phyloP scores from a whole-genome alignment of 2,888 invertebrate genomes.

The Acanthosepion lycidas region DNA sequence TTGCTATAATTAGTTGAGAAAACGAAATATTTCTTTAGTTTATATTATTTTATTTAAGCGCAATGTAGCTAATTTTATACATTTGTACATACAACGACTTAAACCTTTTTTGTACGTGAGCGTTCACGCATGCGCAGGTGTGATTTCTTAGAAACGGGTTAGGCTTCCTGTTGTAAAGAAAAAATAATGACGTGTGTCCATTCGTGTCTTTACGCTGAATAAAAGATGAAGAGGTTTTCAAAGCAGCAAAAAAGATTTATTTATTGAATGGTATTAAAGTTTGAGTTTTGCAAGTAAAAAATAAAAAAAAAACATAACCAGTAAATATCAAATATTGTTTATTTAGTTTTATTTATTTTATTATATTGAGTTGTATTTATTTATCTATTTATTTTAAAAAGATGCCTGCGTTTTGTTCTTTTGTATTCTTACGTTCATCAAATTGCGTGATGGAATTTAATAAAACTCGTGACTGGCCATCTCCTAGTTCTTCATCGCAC shows the following conservation, averaged over 20 bases:
- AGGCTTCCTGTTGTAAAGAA: not conserved
- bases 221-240: not conserved
- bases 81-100: not conserved
- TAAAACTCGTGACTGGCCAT: constrained; percentile 7
- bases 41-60: too few relatives aligned
- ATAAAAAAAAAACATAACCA: not conserved
- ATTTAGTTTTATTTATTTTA: not conserved
- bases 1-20: too few relatives aligned
- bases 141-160: not conserved
- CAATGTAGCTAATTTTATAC: not conserved
- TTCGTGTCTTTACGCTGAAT: not conserved
- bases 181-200: not conserved
- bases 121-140: not conserved
- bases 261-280: not conserved
- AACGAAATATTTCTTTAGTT: too few relatives aligned
- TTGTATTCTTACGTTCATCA: not conserved
- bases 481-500: not conserved
- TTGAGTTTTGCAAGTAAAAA: not conserved
- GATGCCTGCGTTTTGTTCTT: not conserved
- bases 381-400: too few relatives aligned
- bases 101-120: not conserved
- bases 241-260: not conserved
- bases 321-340: not conserved
- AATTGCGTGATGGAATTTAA: not conserved
- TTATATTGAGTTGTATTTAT: not conserved